Evolutionary conservation across 23 tunicate genomes (phyloP).

Genomic region (Halocynthia roretzi): DNA sequence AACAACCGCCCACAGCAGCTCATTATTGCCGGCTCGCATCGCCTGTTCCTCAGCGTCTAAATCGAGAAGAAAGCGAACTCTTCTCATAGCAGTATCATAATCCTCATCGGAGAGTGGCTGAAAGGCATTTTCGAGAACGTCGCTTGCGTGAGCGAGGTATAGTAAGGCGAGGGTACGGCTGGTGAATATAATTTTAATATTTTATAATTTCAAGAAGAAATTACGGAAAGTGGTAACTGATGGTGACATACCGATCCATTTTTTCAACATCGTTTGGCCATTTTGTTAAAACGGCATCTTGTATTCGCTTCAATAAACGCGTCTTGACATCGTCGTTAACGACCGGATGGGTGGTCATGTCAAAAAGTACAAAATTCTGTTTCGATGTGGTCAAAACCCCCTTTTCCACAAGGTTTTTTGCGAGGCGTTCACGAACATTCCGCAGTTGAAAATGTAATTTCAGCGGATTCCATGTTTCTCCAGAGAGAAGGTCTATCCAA

Average conservation of each 20-base stretch:
- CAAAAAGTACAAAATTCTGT: constrained; percentile 96
- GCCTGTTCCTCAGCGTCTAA: constrained; percentile 94
- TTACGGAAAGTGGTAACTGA: background rate
- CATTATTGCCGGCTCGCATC: constrained; percentile 42
- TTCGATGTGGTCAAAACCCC: constrained; percentile 94
- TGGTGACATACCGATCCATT: constrained; percentile 56
- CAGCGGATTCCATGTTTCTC: constrained; percentile 99
- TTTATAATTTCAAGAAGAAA: background rate
- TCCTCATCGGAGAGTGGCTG: constrained; percentile 97
- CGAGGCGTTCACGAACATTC: constrained; percentile 92
- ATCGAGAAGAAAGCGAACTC: constrained; percentile 88
- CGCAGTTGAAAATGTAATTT: constrained; percentile 93
- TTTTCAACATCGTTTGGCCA: constrained; percentile 98
- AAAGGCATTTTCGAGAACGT: constrained; percentile 98
- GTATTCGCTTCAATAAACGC: constrained; percentile 79
- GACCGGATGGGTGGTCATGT: constrained; percentile 98
- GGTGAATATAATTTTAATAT: background rate
- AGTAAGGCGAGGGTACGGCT: constrained; percentile 87
- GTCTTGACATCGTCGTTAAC: constrained; percentile 64
- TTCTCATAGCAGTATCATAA: constrained; percentile 97
- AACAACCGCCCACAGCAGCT: constrained; percentile 96
- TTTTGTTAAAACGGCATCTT: constrained; percentile 96
- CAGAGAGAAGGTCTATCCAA: constrained; percentile 97
- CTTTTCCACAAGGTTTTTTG: constrained; percentile 97
- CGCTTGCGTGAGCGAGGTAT: constrained; percentile 97